These are phyloP conservation scores for Gila orcuttii DNA, from an alignment of 2,113 vertebrate genomes.

Conservation along the genomic window DNA sequence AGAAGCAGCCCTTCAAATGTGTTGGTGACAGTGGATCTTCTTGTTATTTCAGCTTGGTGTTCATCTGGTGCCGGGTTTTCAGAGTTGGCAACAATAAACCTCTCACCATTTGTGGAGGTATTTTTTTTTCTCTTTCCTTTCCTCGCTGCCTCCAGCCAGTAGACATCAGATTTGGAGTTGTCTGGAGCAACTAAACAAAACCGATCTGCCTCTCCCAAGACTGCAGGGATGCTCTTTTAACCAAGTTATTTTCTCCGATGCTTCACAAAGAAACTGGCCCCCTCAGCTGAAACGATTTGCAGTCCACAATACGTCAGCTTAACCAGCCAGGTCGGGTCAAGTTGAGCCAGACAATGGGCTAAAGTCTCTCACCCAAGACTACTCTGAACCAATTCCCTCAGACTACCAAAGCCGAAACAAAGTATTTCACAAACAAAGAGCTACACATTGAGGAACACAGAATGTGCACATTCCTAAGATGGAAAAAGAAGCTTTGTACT, in stretches of 20 bases:
- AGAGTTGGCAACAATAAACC: slow-evolving; percentile 55
- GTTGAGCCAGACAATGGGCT: slow-evolving; percentile 82
- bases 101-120: slow-evolving; percentile 52
- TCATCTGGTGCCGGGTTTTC: slow-evolving; percentile 53
- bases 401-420: slow-evolving; percentile 44
- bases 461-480: slow-evolving; percentile 35
- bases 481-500: background rate
- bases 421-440: slow-evolving; percentile 58
- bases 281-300: slow-evolving; percentile 80
- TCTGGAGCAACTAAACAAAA: slow-evolving; percentile 73
- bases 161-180: slow-evolving; percentile 58
- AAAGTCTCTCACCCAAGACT: slow-evolving; percentile 78
- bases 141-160: slow-evolving; percentile 62
- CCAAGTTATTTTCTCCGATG: slow-evolving; percentile 74
- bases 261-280: slow-evolving; percentile 76
- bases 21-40: slow-evolving; percentile 53
- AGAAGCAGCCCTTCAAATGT: slow-evolving; percentile 52
- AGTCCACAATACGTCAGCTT: slow-evolving; percentile 81
- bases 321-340: slow-evolving; percentile 84
- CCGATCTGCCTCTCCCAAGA: slow-evolving; percentile 74
- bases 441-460: slow-evolving; percentile 37
- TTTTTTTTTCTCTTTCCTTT: slow-evolving; percentile 47
- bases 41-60: slow-evolving; percentile 57
- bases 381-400: slow-evolving; percentile 71
- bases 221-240: slow-evolving; percentile 73